Evolutionary conservation across 2,888 invertebrate genomes (phyloP).

Genomic region (Xanthostigma xanthostigma): DNA sequence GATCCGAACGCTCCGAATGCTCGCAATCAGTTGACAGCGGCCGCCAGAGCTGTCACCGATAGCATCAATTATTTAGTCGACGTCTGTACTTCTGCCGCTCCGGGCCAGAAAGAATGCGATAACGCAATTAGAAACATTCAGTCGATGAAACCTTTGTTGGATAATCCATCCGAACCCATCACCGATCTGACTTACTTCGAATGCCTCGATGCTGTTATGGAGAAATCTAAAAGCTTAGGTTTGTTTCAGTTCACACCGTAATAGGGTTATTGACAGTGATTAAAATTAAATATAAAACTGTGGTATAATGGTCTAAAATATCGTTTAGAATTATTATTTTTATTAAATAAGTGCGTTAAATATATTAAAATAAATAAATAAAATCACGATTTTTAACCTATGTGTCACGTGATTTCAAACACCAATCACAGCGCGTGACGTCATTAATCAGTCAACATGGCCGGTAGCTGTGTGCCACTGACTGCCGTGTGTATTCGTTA

Average conservation of each 20-base stretch:
- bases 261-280: too few species aligned
- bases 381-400: too few species aligned
- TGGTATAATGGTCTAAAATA: too few species aligned
- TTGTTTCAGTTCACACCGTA: background rate
- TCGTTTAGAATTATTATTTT: too few species aligned
- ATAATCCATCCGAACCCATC: slow-evolving; percentile 76
- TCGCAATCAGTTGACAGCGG: slow-evolving; percentile 75
- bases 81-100: slow-evolving; percentile 77
- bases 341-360: too few species aligned
- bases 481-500: too few species aligned
- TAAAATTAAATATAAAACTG: too few species aligned
- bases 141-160: slow-evolving; percentile 65
- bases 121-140: slow-evolving; percentile 87
- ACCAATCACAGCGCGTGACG: too few species aligned
- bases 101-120: slow-evolving; percentile 94
- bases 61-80: slow-evolving; percentile 83
- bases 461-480: too few species aligned
- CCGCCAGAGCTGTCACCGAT: slow-evolving; percentile 81
- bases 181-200: slow-evolving; percentile 84
- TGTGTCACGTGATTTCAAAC: too few species aligned
- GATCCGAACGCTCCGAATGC: slow-evolving; percentile 83
- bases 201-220: slow-evolving; percentile 80
- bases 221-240: slow-evolving; percentile 62
- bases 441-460: too few species aligned
- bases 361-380: too few species aligned